Base-by-base conservation (phyloP, 2,888 invertebrate genomes). In the Thecocarcelia acutangulata region DNA sequence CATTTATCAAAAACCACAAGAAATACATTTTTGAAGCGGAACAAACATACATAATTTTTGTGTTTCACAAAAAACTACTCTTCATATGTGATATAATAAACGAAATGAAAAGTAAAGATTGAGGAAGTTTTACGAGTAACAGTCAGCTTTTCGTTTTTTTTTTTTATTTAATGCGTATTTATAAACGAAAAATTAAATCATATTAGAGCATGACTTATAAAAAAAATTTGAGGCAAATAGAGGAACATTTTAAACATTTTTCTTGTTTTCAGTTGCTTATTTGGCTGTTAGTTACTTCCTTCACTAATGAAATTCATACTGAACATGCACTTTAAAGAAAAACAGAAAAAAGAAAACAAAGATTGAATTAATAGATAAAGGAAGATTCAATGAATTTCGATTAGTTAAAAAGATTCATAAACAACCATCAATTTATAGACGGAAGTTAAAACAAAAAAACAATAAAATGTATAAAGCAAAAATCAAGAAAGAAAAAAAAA, bases 161-260 rank as follows among this genome's bases (percentile, higher is more conserved):
- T 63, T 42, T 21, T 40, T 15, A 19, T 66, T 56, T 48, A 76
- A 73, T 72, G 78, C 78, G 78, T 73, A 66, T 66, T 78, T 66
- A 50, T 58, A 56, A 52, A 56, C 13, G 13, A 33, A 56, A 56
- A 44, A n/a, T n/a, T 52, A 72, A 63, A 70, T 74, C 70, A 83
- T 76, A 83, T 33, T 81, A 80, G 83, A 83, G 83, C 83, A 83
- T 83, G 83, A 83, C 80, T 81, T 78, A 77, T 33, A 56, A 61
- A 83, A 81, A 56, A 61, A 83, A 81, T 75, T 78, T 70, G 70
- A 83, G 76, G 76, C 72, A 76, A 80, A 50, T 69, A n/a, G 63
- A 74, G 59, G 42, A 82, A 75, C 13, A 73, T 56, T 58, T 66
- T 69, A 40, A 82, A 70, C 11, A 69, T 56, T 58, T 66, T 74